These are phyloP conservation scores for Calephelis perditalis DNA, from an alignment of 2,888 invertebrate species.

Conservation along the genomic window DNA sequence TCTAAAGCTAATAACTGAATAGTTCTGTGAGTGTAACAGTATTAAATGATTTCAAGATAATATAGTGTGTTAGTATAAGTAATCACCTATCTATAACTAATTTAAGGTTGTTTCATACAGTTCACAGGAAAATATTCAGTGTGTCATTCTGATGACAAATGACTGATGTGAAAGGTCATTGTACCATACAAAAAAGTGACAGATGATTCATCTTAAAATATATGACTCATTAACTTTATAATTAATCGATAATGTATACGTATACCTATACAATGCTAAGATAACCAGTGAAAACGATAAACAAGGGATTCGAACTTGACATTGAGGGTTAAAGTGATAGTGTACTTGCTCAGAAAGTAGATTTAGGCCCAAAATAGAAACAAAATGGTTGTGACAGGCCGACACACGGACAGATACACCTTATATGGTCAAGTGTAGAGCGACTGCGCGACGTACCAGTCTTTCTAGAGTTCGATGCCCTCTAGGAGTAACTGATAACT, in stretches of 20 bases:
- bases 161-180: conserved; percentile 6
- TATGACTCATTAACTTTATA: conserved; percentile 7
- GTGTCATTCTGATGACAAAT: not conserved
- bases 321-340: conserved; percentile 28
- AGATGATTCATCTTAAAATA: conserved; percentile 5
- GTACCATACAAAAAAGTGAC: conserved; percentile 5
- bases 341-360: conserved; percentile 34
- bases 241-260: conserved; percentile 8
- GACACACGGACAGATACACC: conserved; percentile 52
- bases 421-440: conserved; percentile 70
- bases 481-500: conserved; percentile 47
- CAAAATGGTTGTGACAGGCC: conserved; percentile 49
- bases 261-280: not conserved
- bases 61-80: no score
- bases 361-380: conserved; percentile 53
- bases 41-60: no score
- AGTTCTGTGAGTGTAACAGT: no score
- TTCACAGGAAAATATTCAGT: not conserved
- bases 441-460: conserved; percentile 71
- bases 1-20: no score
- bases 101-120: no score
- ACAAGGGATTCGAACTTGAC: conserved; percentile 43
- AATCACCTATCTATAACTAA: no score
- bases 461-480: conserved; percentile 67
- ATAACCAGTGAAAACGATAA: not conserved